These are phyloP conservation scores for Hippopotamus amphibius DNA, from an alignment of 2,113 vertebrate species.

Conservation along the genomic window DNA sequence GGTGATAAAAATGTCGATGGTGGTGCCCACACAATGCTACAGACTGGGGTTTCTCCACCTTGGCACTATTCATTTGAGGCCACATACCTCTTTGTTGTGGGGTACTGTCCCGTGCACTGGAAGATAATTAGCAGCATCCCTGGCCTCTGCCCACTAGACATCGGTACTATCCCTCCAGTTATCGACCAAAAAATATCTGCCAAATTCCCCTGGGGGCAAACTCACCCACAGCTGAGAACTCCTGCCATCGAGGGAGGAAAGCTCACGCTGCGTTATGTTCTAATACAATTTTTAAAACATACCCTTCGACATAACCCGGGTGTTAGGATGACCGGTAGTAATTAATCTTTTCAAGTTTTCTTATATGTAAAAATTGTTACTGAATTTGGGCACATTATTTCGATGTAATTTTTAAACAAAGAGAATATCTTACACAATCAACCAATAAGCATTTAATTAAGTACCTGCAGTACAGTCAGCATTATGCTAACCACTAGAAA, in stretches of 20 bases:
- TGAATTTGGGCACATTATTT: background rate
- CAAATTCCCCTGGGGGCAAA: background rate
- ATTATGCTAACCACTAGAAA: background rate
- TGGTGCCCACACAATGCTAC: background rate
- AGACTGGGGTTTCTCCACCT: background rate
- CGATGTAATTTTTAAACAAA: conserved; percentile 32
- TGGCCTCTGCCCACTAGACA: background rate
- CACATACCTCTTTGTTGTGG: background rate
- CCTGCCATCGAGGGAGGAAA: background rate
- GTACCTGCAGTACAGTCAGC: background rate
- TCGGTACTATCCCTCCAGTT: background rate
- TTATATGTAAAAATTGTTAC: background rate
- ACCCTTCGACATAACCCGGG: background rate
- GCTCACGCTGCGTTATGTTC: background rate
- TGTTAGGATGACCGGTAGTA: background rate
- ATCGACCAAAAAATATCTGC: background rate
- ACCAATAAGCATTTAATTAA: background rate
- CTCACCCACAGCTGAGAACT: background rate
- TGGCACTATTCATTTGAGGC: background rate
- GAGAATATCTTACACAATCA: background rate
- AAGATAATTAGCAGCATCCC: background rate
- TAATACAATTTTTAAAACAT: conserved; percentile 30
- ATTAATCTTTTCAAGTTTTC: conserved; percentile 24
- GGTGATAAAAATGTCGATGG: background rate
- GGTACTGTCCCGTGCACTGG: background rate